phyloP scores from a whole-genome alignment of 92 coral and sea anemone species.

The Palythoa grandiflora region DNA sequence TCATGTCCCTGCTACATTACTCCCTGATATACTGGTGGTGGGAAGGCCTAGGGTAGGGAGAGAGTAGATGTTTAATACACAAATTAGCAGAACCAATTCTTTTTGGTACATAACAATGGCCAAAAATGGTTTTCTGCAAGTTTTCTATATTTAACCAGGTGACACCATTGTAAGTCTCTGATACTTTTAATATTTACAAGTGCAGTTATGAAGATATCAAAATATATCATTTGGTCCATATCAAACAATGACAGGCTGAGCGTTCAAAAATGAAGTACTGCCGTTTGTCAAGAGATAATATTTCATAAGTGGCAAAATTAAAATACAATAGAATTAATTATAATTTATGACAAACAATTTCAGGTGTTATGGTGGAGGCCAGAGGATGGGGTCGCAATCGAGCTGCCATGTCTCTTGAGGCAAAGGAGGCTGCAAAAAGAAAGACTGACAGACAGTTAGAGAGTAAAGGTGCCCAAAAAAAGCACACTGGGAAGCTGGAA shows the following conservation, averaged over 20 bases:
- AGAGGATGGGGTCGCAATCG: neutral
- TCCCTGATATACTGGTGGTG: neutral
- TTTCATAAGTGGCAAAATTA: neutral
- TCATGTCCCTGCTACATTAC: conserved; percentile 30
- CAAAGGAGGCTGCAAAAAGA: neutral
- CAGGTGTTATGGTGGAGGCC: neutral
- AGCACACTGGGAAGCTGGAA: conserved; percentile 19
- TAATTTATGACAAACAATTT: neutral
- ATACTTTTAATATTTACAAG: conserved; percentile 4
- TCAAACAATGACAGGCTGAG: conserved; percentile 18
- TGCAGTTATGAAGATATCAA: conserved; percentile 10
- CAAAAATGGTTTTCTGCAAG: conserved; percentile 30
- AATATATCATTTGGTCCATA: conserved; percentile 6
- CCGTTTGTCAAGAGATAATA: conserved; percentile 18
- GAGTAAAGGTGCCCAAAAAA: conserved; percentile 1
- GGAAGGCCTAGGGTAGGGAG: neutral
- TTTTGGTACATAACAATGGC: conserved; percentile 13
- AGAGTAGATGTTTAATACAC: conserved; percentile 26
- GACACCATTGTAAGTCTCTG: conserved; percentile 26
- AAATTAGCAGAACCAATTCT: conserved; percentile 22
- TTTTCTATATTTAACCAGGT: conserved; percentile 8
- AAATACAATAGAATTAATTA: conserved; percentile 14
- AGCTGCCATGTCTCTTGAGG: neutral
- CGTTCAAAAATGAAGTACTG: conserved; percentile 18
- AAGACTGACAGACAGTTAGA: conserved; percentile 31